phyloP scores from a whole-genome alignment of 2,888 invertebrate genomes.

The Torymus auratus region DNA sequence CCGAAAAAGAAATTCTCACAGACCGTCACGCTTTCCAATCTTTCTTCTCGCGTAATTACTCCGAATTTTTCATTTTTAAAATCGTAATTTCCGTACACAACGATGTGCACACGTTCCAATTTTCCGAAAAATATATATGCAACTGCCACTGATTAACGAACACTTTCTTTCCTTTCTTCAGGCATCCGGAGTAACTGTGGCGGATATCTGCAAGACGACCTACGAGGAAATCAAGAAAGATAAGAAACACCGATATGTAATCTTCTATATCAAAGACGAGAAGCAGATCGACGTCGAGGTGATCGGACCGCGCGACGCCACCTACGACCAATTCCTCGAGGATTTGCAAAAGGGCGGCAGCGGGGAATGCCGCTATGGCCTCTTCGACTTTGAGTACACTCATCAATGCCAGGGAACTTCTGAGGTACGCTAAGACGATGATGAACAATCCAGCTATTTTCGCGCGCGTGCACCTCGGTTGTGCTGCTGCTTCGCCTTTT shows the following conservation, averaged over 20 bases:
- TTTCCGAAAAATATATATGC: background rate
- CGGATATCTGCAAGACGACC: slow-evolving; percentile 95
- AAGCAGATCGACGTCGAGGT: slow-evolving; percentile 97
- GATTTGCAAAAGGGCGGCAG: slow-evolving; percentile 94
- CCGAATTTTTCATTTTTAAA: too few relatives aligned
- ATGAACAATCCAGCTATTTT: too few relatives aligned
- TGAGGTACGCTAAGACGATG: slow-evolving; percentile 78
- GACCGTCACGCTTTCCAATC: too few relatives aligned
- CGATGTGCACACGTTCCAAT: too few relatives aligned
- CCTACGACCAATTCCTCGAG: slow-evolving; percentile 95
- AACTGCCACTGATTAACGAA: slow-evolving; percentile 7
- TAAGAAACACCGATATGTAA: slow-evolving; percentile 97
- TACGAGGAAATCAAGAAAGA: slow-evolving; percentile 99
- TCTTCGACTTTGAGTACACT: slow-evolving; percentile 98
- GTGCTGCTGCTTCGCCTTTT: too few relatives aligned
- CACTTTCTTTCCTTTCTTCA: slow-evolving; percentile 65
- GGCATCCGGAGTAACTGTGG: slow-evolving; percentile 98
- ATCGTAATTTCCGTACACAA: too few relatives aligned
- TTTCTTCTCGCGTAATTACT: too few relatives aligned
- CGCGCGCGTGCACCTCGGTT: too few relatives aligned
- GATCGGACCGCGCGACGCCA: slow-evolving; percentile 91
- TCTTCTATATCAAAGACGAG: slow-evolving; percentile 97
- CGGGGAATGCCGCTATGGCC: slow-evolving; percentile 98
- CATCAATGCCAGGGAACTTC: slow-evolving; percentile 98
- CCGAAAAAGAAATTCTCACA: too few relatives aligned